Evolutionary conservation across 2,797 vertebrate genomes (phyloP), one percentile per base, ranked within the genome.

Genomic region (Cossypha caffra): DNA sequence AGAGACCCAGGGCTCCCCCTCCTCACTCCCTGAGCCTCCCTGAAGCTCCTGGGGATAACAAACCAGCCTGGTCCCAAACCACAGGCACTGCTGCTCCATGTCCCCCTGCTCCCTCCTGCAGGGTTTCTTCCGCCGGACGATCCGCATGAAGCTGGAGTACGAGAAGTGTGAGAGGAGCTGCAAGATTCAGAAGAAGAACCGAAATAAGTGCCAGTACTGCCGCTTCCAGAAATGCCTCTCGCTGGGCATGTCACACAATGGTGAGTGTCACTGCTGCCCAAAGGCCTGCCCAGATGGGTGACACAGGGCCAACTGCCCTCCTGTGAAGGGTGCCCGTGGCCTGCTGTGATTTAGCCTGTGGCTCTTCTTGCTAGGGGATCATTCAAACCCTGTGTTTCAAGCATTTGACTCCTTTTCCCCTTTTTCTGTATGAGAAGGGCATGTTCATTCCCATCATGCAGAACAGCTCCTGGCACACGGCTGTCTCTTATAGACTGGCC

Each of bases 141-240:
- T 99, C 96, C 98, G 99, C 84, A 99, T 99, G 99, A 99, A 99
- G 97, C 98, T 99, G 95, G 98, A 99, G 72, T 99, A 99, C 0
- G 99, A 99, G 66, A 99, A 98, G 83, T 99, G 99, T 19, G 99
- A 99, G 88, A 98, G 99, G 61, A 98, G 98, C 97, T 99, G 99
- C 98, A 99, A 99, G 97, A 99, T 99, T 90, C 99, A 99, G 97
- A 99, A 99, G 97, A 99, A 99, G 98, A 99, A 99, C 98, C 98
- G 99, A 52, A 99, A 99, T 97, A 99, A 99, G 98, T 99, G 99
- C 98, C 99, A 99, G 98, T 99, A 99, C 98, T 99, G 99, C 97
- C 99, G 99, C 95, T 99, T 99, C 98, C 99, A 99, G 98, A 99
- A 99, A 97, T 99, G 99, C 98, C 98, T 99, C 97, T 98, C 98